These are phyloP conservation scores for Dolichallabes microphthalmus DNA, from an alignment of 2,113 vertebrate species.

Conservation along the genomic window DNA sequence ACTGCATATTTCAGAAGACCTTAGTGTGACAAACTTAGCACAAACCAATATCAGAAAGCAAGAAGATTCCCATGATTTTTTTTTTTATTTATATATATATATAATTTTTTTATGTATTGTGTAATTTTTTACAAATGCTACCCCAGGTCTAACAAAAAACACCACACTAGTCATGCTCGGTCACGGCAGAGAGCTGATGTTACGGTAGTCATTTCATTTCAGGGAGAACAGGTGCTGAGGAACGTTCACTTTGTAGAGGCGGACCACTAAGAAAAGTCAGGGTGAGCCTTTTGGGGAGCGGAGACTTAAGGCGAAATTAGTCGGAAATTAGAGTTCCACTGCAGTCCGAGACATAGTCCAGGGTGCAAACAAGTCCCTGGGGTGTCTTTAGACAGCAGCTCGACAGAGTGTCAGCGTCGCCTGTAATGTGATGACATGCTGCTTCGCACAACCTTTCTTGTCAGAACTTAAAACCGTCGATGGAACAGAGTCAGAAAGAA, in stretches of 20 bases:
- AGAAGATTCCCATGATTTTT: neutral
- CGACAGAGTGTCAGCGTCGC: neutral
- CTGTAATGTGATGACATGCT: neutral
- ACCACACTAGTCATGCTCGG: neutral
- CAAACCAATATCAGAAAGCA: neutral
- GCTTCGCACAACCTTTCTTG: neutral
- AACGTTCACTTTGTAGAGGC: neutral
- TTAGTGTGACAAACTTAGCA: neutral
- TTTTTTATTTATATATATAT: too few species aligned
- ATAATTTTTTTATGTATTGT: neutral
- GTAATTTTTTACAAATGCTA: constrained; percentile 1
- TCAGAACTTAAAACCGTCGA: neutral
- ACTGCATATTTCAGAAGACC: constrained; percentile 6
- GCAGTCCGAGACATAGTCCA: neutral
- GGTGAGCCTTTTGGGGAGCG: neutral
- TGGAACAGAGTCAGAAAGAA: neutral
- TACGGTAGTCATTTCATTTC: neutral
- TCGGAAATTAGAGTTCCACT: neutral
- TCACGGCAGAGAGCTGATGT: neutral
- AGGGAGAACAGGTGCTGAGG: neutral
- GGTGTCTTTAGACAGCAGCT: neutral
- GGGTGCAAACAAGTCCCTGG: neutral
- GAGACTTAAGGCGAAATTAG: neutral
- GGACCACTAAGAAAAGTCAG: neutral
- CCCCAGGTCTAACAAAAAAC: neutral